Evolutionary conservation across 2,113 vertebrate genomes (phyloP).

Genomic region (Scopus umbretta): DNA sequence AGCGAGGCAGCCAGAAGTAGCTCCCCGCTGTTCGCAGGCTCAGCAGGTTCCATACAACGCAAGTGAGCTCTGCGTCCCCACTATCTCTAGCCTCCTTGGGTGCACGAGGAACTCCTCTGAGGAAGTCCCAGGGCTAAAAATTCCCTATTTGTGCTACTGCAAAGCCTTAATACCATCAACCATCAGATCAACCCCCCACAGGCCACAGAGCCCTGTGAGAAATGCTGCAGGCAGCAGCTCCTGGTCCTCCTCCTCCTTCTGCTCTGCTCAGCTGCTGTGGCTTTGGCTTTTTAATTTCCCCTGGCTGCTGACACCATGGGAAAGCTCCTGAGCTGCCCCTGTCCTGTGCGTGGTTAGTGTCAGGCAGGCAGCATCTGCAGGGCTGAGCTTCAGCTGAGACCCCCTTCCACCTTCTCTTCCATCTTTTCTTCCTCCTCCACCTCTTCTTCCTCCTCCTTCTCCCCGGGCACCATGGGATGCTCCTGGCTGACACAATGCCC

Average conservation of each 20-base stretch:
- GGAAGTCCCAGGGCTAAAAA: neutral
- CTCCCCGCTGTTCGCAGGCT: neutral
- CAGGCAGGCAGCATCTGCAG: neutral
- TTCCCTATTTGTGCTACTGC: neutral
- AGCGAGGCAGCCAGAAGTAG: neutral
- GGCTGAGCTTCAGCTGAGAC: neutral
- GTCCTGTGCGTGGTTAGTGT: fast-evolving
- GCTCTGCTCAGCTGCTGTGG: neutral
- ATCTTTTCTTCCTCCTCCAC: neutral
- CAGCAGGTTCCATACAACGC: fast-evolving
- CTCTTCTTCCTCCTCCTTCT: neutral
- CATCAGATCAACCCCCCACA: neutral
- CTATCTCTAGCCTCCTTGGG: neutral
- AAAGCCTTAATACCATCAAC: neutral
- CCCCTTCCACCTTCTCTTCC: neutral
- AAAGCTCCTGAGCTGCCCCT: neutral
- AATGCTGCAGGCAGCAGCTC: neutral
- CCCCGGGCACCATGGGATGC: fast-evolving
- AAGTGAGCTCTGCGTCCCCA: neutral
- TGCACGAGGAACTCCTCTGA: neutral
- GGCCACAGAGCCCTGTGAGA: neutral
- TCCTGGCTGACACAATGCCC: fast-evolving
- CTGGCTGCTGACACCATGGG: neutral
- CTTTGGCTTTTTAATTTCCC: neutral
- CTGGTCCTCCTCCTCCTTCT: neutral